Evolutionary conservation across 2,797 vertebrate genomes (phyloP), one percentile per base, ranked within the genome.

Genomic region (Hippocampus kuda): DNA sequence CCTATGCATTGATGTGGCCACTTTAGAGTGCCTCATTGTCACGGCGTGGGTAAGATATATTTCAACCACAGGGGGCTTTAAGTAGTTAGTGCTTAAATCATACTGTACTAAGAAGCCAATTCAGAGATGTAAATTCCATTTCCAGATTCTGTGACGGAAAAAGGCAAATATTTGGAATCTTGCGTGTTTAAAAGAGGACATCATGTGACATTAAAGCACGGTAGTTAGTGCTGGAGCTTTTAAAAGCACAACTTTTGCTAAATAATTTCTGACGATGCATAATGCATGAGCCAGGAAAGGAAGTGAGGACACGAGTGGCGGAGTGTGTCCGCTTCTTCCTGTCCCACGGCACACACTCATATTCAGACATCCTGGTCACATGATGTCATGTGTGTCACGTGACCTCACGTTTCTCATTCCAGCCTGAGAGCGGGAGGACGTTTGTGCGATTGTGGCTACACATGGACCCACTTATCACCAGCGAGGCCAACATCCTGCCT

Each of bases 251-350:
- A 85, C 76, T 84, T 88, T 84, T 74, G 69, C 75, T 90, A 60
- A 90, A 90, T 90, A 75, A 90, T 90, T 90, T 80, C 85, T 89
- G 81, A 89, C 70, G 73, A 84, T 89, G 76, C 81, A 89, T 88
- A 85, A 89, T 87, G 68, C 74, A 88, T 83, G 81, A 83, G 5
- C 44, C 66, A 34, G 70, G 67, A 73, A 81, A 54, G 72, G 74
- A 69, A 67, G 70, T 56, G 34, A 22, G n/a, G 26, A 42, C 2
- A 18, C 7, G 15, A 46, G 63, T 42, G 22, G 20, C 34, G 41
- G 20, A 46, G 38, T 13, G 20, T 1, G 9, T 46, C 63, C 4
- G 5, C 9, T 24, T 64, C 62, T 44, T 44, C 42, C 62, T 63
- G 34, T 63, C 38, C 22, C 61, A 22, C 4, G 6, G 38, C 20